Evolutionary conservation across 2,888 invertebrate genomes (phyloP).

Genomic region (Galeruca laticollis): DNA sequence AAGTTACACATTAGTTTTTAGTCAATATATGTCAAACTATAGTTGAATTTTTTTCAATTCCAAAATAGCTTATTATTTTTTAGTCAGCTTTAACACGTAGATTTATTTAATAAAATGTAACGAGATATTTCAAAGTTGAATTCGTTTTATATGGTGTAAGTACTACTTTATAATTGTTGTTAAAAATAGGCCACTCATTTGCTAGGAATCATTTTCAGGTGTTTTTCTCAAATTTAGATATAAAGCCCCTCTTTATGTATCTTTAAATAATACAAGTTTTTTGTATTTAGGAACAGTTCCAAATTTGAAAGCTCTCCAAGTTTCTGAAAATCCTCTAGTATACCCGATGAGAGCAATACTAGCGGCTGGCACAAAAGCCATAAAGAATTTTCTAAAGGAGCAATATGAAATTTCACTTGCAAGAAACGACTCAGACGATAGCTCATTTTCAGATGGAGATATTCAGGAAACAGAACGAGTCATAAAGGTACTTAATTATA

Average conservation of each 20-base stretch:
- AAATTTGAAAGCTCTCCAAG: slow-evolving; percentile 73
- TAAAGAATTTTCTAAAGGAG: slow-evolving; percentile 58
- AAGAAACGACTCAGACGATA: slow-evolving; percentile 40
- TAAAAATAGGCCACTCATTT: neutral
- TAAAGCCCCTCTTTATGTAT: neutral
- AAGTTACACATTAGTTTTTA: slow-evolving; percentile 49
- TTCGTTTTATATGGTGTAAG: too few relatives aligned
- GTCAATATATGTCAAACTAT: neutral
- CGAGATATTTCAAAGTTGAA: too few relatives aligned
- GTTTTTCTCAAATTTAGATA: too few relatives aligned
- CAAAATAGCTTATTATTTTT: too few relatives aligned
- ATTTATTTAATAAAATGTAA: too few relatives aligned
- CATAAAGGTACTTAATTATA: neutral
- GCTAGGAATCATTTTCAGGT: too few relatives aligned
- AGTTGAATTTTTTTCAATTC: too few relatives aligned
- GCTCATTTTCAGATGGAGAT: slow-evolving; percentile 16
- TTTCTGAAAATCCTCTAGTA: slow-evolving; percentile 73
- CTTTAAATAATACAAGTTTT: neutral
- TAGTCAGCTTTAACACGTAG: too few relatives aligned
- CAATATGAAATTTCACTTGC: slow-evolving; percentile 53
- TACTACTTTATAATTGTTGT: neutral
- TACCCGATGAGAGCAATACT: slow-evolving; percentile 72
- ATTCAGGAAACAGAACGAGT: neutral
- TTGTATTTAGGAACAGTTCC: slow-evolving; percentile 66
- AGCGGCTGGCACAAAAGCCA: slow-evolving; percentile 67